These are phyloP conservation scores for Lasioglossum lativentre DNA, from an alignment of 2,888 invertebrate species.

Conservation along the genomic window DNA sequence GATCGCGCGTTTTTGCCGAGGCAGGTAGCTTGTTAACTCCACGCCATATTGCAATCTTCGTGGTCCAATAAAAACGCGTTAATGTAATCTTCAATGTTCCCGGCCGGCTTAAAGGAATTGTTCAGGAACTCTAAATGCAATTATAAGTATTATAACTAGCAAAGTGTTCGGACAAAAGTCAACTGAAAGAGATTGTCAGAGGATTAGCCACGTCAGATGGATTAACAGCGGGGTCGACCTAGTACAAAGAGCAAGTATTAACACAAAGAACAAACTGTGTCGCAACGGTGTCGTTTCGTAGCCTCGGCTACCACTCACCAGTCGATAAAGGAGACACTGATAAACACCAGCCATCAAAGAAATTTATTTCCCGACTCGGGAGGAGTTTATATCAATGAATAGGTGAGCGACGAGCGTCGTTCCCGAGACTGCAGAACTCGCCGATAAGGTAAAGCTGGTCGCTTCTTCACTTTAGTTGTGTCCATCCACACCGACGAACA, in stretches of 20 bases:
- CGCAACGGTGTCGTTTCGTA: neutral
- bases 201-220: neutral
- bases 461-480: slow-evolving; percentile 15
- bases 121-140: neutral
- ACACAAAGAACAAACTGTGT: neutral
- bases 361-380: slow-evolving; percentile 63
- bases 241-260: neutral
- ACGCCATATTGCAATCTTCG: neutral
- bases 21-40: neutral
- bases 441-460: slow-evolving; percentile 47
- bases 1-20: neutral
- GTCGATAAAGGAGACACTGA: slow-evolving; percentile 30
- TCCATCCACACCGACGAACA: slow-evolving; percentile 47
- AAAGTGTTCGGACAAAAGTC: neutral
- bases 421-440: slow-evolving; percentile 5
- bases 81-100: neutral
- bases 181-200: neutral
- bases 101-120: neutral
- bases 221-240: neutral
- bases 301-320: neutral
- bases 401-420: slow-evolving; percentile 31
- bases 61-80: neutral
- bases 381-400: slow-evolving; percentile 63
- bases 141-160: neutral
- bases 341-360: slow-evolving; percentile 33